These are phyloP conservation scores for Machaerirhynchus nigripectus DNA, from an alignment of 2,113 vertebrate species.

Conservation along the genomic window DNA sequence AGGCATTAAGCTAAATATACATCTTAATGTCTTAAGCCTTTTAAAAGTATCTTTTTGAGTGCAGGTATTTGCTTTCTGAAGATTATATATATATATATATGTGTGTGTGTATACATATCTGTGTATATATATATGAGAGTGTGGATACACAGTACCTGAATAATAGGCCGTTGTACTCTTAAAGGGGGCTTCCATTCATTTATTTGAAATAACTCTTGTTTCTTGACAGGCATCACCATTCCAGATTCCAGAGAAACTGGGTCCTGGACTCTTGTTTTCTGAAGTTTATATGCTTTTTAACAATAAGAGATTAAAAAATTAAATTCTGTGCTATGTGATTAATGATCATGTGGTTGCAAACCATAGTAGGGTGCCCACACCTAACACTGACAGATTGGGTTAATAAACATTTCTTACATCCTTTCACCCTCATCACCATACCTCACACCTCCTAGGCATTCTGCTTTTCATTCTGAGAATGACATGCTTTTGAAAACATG, in stretches of 20 bases:
- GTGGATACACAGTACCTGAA: conserved; percentile 17
- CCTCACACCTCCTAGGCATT: background rate
- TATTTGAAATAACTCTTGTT: conserved; percentile 7
- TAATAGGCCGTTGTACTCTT: conserved; percentile 1
- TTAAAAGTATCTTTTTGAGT: background rate
- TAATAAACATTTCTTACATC: background rate
- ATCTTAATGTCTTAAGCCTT: background rate
- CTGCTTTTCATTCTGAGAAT: background rate
- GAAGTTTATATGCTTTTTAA: conserved; percentile 53
- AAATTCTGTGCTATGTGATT: accelerated
- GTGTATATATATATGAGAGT: accelerated
- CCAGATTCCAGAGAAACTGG: conserved; percentile 33
- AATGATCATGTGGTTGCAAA: background rate
- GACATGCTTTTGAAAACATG: background rate
- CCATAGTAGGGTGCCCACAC: background rate
- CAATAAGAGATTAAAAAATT: background rate
- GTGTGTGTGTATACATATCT: accelerated
- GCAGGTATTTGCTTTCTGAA: background rate
- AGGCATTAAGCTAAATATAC: background rate
- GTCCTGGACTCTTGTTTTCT: conserved; percentile 41
- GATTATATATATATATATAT: background rate
- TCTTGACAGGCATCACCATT: conserved; percentile 30
- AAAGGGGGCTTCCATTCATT: conserved; percentile 67
- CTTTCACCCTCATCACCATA: background rate
- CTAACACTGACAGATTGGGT: background rate